Base-by-base conservation (phyloP, 1,140 invertebrate species). In the Latrodectus geometricus region DNA sequence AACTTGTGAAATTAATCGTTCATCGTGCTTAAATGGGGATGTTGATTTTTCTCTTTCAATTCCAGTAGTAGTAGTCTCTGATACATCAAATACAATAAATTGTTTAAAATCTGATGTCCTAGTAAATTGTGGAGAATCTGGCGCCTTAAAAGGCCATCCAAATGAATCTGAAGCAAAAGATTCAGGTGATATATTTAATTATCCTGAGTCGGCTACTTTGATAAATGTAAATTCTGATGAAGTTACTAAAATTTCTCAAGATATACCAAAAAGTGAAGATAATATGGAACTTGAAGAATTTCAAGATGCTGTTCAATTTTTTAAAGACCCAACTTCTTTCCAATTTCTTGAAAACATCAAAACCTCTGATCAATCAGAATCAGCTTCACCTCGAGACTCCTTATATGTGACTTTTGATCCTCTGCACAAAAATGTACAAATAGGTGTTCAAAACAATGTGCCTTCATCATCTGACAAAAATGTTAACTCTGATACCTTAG, bases 351-450 rank as follows among this genome's bases (percentile, higher is more conserved):
- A 86, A 78, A 78, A 78, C 15, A 75, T 72, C 65, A 65, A 49
- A 78, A 70, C 83, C 8, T 86, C 83, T 56, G 54, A 61, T 61
- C 11, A 14, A 61, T 14, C 8, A 52, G n/a, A n/a, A n/a, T n/a
- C 23, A 48, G 78, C 15, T 35, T 9, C 12, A 54, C n/a, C 50
- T 48, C 14, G 83, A 7, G 76, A 73, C 15, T 86, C 83, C 14
- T 21, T 86, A 12, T 86, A 86, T 70, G n/a, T 86, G 17, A 78
- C 66, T 14, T 86, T 86, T 72, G 83, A 86, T 72, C 83, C 83
- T 20, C 23, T 86, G 9, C 66, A 70, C 11, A 61, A 61, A 61
- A 17, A 20, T 54, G 0, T 21, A 50, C 35, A 75, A 75, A 4
- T 5, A 54, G 35, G 0, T 73, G 14, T 14, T 14, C 9, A 48